Evolutionary conservation across 2,797 vertebrate genomes (phyloP).

Genomic region (Acipenser ruthenus): DNA sequence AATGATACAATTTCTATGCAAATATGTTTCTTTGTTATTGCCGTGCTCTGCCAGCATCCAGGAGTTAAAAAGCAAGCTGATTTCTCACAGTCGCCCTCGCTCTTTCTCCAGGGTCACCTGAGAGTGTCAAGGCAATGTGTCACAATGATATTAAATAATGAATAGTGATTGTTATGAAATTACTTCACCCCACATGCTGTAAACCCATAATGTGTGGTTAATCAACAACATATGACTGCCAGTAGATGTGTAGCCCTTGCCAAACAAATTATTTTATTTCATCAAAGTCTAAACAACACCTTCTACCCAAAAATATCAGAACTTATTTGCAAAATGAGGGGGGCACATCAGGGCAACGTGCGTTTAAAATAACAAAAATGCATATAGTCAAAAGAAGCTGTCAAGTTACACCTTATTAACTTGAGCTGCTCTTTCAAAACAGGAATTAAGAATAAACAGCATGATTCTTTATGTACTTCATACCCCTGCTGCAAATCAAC

Average conservation of each 20-base stretch:
- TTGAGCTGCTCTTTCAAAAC: constrained; percentile 39
- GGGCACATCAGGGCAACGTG: constrained; percentile 45
- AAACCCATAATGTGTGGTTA: constrained; percentile 62
- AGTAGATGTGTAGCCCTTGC: not conserved
- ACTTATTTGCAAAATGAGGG: constrained; percentile 63
- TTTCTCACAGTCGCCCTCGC: constrained; percentile 48
- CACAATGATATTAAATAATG: constrained; percentile 73
- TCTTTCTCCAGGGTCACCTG: constrained; percentile 33
- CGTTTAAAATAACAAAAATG: constrained; percentile 47
- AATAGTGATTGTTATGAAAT: constrained; percentile 72
- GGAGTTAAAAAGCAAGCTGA: constrained; percentile 63
- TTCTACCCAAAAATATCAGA: constrained; percentile 40
- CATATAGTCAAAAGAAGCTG: constrained; percentile 52
- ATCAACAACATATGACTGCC: constrained; percentile 58
- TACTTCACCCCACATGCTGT: constrained; percentile 56
- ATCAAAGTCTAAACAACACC: constrained; percentile 14
- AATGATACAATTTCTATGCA: no score
- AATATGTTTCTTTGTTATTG: constrained; percentile 14
- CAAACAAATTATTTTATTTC: not conserved
- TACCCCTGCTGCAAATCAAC: no score
- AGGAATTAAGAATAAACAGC: constrained; percentile 25
- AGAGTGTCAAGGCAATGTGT: constrained; percentile 44
- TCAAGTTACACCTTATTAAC: constrained; percentile 42
- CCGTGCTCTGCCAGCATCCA: constrained; percentile 49
- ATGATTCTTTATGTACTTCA: constrained; percentile 11